Evolutionary conservation across 2,113 vertebrate species (phyloP).

Genomic region (Amphiprion ocellaris): DNA sequence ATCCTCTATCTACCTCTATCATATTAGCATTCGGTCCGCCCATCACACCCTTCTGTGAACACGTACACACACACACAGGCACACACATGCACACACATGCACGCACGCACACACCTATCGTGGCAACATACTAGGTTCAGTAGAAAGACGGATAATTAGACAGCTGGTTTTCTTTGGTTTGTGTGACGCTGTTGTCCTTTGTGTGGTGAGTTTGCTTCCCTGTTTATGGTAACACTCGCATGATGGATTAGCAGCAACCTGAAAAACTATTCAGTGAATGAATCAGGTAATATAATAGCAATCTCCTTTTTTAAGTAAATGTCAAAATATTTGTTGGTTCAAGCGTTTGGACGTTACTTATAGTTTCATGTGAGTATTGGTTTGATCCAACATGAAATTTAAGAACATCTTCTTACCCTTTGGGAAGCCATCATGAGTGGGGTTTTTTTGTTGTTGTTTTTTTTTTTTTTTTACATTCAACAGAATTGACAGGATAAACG

Average conservation of each 20-base stretch:
- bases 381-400: no score
- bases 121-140: constrained; percentile 17
- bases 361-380: no score
- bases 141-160: constrained; percentile 30
- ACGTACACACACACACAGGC: constrained; percentile 3
- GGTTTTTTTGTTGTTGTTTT: no score
- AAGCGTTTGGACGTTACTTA: no score
- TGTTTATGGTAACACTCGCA: not conserved
- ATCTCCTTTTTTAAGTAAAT: no score
- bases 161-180: constrained; percentile 25
- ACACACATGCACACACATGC: constrained; percentile 16
- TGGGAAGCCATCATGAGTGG: not conserved
- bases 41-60: constrained; percentile 25
- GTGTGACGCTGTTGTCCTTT: not conserved
- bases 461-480: no score
- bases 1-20: constrained; percentile 36
- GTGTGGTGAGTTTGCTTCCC: not conserved
- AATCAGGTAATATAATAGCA: no score
- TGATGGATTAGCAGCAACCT: not conserved
- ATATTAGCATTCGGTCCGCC: constrained; percentile 63
- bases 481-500: not conserved
- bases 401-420: not conserved
- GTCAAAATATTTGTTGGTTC: no score
- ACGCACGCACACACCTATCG: constrained; percentile 37
- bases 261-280: not conserved